A percentile compares a stretch with the other conserved stretches of the same genome.
Evolutionary conservation across 1,140 invertebrate species (phyloP).

Genomic region (Palaemon carinicauda): DNA sequence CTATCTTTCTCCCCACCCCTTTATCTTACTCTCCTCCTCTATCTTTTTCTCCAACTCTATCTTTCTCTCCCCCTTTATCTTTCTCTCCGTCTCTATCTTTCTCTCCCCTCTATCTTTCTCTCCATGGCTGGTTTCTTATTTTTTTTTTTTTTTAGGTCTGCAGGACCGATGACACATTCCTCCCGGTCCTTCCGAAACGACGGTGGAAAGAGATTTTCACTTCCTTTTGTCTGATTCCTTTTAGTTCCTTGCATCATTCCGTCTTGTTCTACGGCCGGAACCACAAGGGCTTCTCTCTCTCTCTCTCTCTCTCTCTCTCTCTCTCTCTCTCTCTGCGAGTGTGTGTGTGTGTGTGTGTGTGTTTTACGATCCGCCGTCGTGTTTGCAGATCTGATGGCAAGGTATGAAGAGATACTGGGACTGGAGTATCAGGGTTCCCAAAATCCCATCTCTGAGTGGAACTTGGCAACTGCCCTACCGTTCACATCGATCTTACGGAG

Average conservation of each 20-base stretch:
- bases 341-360: neutral
- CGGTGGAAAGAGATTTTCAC: neutral
- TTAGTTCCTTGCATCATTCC: neutral
- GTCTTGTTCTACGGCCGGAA: too few relatives aligned
- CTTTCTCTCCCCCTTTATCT: neutral
- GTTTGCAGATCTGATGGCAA: neutral
- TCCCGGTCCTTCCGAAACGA: neutral
- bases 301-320: neutral
- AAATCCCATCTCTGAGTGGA: neutral
- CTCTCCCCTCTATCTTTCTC: neutral
- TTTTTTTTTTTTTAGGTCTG: neutral
- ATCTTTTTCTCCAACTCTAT: too few relatives aligned
- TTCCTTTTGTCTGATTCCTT: neutral
- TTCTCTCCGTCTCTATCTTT: neutral
- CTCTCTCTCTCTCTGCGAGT: neutral
- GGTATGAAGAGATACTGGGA: neutral
- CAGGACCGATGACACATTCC: too few relatives aligned
- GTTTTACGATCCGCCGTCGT: too few relatives aligned
- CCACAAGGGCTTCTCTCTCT: neutral
- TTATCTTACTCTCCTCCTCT: too few relatives aligned
- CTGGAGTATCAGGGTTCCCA: neutral
- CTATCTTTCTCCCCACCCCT: too few relatives aligned
- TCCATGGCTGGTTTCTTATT: neutral
- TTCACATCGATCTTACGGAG: constrained; percentile 34
- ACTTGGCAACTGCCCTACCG: constrained; percentile 17